phyloP scores from a whole-genome alignment of 1,140 invertebrate species.

The Neotoxoptera formosana region DNA sequence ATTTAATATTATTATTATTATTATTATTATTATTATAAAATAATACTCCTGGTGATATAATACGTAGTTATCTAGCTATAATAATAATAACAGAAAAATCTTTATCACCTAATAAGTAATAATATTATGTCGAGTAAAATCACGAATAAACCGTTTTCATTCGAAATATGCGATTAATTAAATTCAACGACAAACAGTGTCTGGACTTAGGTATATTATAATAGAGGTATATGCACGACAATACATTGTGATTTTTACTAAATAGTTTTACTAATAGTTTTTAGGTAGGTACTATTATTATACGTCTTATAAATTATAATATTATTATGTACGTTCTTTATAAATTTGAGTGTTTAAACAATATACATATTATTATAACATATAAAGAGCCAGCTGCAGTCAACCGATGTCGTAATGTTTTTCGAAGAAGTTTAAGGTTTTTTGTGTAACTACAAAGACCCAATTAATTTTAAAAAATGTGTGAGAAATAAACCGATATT shows the following conservation, averaged over 20 bases:
- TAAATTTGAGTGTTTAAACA: not conserved
- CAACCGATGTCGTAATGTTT: slow-evolving; percentile 2
- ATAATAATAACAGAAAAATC: not conserved
- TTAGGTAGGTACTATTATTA: not conserved
- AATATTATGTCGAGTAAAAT: not conserved
- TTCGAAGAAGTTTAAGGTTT: slow-evolving; percentile 29
- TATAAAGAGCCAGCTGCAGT: not conserved
- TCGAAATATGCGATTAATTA: not conserved
- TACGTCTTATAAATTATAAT: not conserved
- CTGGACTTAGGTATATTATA: too few relatives aligned
- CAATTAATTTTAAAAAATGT: slow-evolving; percentile 26
- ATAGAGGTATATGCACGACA: too few relatives aligned
- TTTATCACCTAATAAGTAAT: not conserved
- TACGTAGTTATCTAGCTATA: not conserved
- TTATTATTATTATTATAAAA: not conserved
- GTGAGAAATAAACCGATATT: slow-evolving; percentile 42
- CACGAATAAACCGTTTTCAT: not conserved
- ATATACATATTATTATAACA: not conserved
- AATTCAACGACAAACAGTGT: not conserved
- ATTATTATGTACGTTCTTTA: not conserved
- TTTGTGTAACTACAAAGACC: slow-evolving; percentile 31
- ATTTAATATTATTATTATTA: slow-evolving; percentile 8
- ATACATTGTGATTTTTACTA: not conserved
- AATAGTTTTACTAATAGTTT: not conserved
- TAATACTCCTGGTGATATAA: not conserved